These are phyloP conservation scores for Tragopan temminckii DNA, from an alignment of 2,797 vertebrate species.

Conservation along the genomic window DNA sequence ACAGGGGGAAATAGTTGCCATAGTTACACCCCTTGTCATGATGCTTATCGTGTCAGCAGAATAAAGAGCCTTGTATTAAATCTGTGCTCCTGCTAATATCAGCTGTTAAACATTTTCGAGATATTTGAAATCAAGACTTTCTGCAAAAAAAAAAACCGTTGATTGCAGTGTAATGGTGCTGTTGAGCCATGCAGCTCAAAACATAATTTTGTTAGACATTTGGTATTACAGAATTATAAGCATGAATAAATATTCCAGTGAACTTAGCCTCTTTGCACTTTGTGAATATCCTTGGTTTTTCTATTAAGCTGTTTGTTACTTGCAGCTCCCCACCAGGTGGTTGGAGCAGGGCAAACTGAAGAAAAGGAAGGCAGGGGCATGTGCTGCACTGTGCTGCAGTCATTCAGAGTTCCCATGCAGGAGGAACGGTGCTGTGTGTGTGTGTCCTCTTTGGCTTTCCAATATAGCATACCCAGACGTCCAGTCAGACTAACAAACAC, in stretches of 20 bases:
- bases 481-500: rapidly evolving
- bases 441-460: background rate
- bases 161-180: background rate
- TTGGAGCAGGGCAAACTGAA: background rate
- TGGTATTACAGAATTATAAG: background rate
- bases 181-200: background rate
- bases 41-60: background rate
- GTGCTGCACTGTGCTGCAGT: rapidly evolving
- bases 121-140: conserved; percentile 49
- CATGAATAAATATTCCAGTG: conserved; percentile 17
- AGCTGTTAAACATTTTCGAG: conserved; percentile 33
- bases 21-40: conserved; percentile 54
- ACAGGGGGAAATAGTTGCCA: conserved; percentile 42
- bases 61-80: conserved; percentile 19
- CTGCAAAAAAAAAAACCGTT: background rate
- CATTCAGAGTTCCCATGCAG: rapidly evolving
- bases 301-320: background rate
- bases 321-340: background rate
- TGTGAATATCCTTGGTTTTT: conserved; percentile 8
- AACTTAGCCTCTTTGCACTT: background rate
- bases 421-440: background rate
- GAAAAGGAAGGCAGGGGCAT: background rate
- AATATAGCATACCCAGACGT: background rate
- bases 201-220: background rate
- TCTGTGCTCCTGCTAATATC: conserved; percentile 3